Evolutionary conservation across 2,888 invertebrate species (phyloP).

Genomic region (Escarpia spicata): DNA sequence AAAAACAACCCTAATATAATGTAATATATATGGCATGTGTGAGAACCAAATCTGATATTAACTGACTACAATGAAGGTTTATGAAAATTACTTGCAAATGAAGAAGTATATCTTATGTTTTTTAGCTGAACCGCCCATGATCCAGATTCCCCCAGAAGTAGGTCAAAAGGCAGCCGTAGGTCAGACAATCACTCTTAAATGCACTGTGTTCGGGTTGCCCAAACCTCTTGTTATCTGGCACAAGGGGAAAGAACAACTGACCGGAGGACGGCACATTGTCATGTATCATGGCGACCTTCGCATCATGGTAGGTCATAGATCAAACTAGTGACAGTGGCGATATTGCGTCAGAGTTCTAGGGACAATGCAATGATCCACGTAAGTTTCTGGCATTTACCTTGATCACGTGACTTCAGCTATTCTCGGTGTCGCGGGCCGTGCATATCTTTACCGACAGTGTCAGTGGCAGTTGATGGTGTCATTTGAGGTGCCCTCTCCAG

Average conservation of each 20-base stretch:
- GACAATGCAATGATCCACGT: no score
- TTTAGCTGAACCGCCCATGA: conserved; percentile 86
- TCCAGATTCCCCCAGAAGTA: conserved; percentile 79
- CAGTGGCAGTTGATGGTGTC: no score
- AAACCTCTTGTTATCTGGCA: conserved; percentile 72
- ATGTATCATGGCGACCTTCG: conserved; percentile 37
- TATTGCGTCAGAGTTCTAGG: no score
- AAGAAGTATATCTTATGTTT: conserved; percentile 33
- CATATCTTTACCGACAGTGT: no score
- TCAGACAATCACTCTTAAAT: conserved; percentile 29
- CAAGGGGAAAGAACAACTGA: conserved; percentile 44
- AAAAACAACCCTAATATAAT: neutral
- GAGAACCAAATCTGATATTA: neutral
- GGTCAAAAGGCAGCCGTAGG: conserved; percentile 57
- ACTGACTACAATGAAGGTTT: neutral
- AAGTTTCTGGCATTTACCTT: no score
- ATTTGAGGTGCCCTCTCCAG: no score
- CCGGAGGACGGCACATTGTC: conserved; percentile 44
- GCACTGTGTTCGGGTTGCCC: no score
- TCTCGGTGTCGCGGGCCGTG: no score
- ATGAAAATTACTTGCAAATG: neutral
- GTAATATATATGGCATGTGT: no score
- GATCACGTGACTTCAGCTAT: no score
- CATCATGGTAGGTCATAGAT: no score
- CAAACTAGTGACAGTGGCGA: no score